These are phyloP conservation scores for Drosophila pandora DNA, from an alignment of 1,140 invertebrate genomes.

Conservation along the genomic window DNA sequence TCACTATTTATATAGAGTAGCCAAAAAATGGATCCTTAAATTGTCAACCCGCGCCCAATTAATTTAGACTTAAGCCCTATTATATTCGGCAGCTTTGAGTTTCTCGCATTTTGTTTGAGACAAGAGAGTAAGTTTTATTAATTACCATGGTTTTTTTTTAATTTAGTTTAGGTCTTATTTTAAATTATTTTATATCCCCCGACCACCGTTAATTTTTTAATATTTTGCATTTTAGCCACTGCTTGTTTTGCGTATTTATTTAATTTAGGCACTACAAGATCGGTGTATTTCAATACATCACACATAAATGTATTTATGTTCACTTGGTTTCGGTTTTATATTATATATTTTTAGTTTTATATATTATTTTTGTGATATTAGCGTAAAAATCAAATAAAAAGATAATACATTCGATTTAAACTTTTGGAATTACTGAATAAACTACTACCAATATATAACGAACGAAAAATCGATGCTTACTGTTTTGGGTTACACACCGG, in stretches of 20 bases:
- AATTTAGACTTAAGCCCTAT: slow-evolving; percentile 55
- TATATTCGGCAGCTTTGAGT: slow-evolving; percentile 50
- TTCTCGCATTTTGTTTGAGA: slow-evolving; percentile 47
- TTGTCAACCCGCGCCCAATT: slow-evolving; percentile 60
- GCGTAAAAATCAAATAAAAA: slow-evolving; percentile 71
- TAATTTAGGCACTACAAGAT: slow-evolving; percentile 39
- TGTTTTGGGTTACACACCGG: not conserved
- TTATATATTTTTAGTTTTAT: slow-evolving; percentile 72
- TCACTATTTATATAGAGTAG: slow-evolving; percentile 71
- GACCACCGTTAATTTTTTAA: slow-evolving; percentile 48
- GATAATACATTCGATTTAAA: slow-evolving; percentile 74
- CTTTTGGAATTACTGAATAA: slow-evolving; percentile 79
- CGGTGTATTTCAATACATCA: slow-evolving; percentile 44
- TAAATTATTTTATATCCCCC: slow-evolving; percentile 11
- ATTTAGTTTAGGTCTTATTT: slow-evolving; percentile 39
- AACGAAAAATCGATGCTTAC: not conserved
- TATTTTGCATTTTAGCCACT: slow-evolving; percentile 40
- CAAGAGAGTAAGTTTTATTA: slow-evolving; percentile 15
- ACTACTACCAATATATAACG: slow-evolving; percentile 61
- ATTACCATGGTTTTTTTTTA: slow-evolving; percentile 17
- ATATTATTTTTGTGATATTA: slow-evolving; percentile 83
- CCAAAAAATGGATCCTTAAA: slow-evolving; percentile 23
- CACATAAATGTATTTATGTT: slow-evolving; percentile 33
- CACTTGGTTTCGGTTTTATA: slow-evolving; percentile 71
- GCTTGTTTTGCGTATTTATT: slow-evolving; percentile 13